Percentiles rank a stretch among this genome's conserved stretches.
Conservation (phyloP, 2,113 vertebrate species). For the Phalacrocorax pelagicus region DNA sequence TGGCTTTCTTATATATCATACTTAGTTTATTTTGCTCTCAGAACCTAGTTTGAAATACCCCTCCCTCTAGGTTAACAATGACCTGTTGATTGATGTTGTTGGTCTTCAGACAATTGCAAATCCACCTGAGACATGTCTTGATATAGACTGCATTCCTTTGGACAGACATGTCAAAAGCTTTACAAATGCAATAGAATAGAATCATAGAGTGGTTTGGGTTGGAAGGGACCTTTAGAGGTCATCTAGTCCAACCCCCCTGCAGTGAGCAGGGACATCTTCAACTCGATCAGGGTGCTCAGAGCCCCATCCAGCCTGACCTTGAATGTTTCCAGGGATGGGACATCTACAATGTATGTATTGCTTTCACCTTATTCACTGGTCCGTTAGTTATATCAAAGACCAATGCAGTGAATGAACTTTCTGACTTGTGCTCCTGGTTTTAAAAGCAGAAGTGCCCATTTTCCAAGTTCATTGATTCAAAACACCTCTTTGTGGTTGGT, state of each 20-base stretch:
- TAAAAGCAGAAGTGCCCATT: fast-evolving
- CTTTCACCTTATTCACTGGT: background rate
- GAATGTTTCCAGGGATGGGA: background rate
- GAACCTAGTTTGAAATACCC: background rate
- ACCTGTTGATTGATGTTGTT: background rate
- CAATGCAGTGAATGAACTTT: background rate
- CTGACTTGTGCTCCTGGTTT: background rate
- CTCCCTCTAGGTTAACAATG: background rate
- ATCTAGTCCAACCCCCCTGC: background rate
- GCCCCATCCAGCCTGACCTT: background rate
- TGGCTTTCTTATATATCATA: background rate
- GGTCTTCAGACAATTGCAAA: background rate
- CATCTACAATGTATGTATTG: background rate
- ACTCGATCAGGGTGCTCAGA: background rate
- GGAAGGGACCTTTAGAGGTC: background rate
- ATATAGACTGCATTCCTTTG: background rate
- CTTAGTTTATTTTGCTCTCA: background rate
- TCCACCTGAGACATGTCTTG: background rate
- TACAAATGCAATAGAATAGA: background rate
- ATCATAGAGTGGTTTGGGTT: background rate
- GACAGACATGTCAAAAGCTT: background rate
- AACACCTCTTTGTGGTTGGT: background rate
- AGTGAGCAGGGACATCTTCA: background rate
- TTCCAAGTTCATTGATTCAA: background rate
- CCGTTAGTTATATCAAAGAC: background rate